Evolutionary conservation across 2,888 invertebrate genomes (phyloP).

Genomic region (Brachyptera putata): DNA sequence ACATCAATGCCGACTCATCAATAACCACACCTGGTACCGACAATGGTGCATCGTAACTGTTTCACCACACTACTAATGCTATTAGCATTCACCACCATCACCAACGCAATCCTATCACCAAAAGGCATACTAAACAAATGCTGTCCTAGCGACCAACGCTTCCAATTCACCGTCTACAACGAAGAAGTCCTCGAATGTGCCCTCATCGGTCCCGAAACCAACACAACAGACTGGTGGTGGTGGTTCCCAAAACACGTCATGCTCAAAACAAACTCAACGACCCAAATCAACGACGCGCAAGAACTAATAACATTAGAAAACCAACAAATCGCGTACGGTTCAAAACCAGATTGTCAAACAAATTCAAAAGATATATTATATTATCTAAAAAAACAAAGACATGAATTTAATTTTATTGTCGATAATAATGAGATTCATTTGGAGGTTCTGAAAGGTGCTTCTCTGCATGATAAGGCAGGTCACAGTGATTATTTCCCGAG

Average conservation of each 20-base stretch:
- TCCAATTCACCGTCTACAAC: not conserved
- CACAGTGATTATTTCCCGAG: not conserved
- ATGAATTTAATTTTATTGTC: constrained; percentile 7
- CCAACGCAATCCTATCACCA: not conserved
- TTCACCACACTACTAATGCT: no score
- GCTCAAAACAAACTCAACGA: not conserved
- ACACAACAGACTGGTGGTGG: constrained; percentile 10
- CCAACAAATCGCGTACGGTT: not conserved
- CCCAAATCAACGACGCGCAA: not conserved
- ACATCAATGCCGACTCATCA: no score
- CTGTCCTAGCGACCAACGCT: constrained; percentile 1
- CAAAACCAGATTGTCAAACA: not conserved
- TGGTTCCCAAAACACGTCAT: constrained; percentile 8
- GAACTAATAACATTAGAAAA: constrained; percentile 1
- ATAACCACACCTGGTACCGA: no score
- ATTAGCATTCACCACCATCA: no score
- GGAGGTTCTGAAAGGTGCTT: constrained; percentile 3
- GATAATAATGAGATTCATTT: not conserved
- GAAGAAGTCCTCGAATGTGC: constrained; percentile 4
- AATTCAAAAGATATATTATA: not conserved
- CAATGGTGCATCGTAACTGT: no score
- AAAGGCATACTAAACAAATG: not conserved
- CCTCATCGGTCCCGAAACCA: constrained; percentile 1
- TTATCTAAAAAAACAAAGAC: not conserved
- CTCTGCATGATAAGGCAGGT: constrained; percentile 1